Evolutionary conservation across 2,888 invertebrate genomes (phyloP).

Genomic region (Xanthia togata): DNA sequence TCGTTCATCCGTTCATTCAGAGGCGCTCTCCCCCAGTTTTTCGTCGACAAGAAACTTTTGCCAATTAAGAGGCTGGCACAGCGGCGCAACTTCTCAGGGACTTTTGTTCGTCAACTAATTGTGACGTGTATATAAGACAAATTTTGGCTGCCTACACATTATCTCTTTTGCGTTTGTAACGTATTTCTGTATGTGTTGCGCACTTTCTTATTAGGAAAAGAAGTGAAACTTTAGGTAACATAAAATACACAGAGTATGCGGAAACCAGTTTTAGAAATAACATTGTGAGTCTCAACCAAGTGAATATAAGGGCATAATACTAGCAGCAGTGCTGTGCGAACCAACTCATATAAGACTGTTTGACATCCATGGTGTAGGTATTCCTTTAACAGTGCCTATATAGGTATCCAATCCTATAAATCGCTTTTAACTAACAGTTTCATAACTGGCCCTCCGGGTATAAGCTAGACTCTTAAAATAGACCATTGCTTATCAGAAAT

Average conservation of each 20-base stretch:
- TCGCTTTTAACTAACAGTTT: background rate
- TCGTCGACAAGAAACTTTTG: conserved; percentile 77
- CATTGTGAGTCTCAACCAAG: conserved; percentile 13
- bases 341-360: background rate
- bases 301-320: conserved; percentile 4
- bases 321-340: background rate
- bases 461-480: background rate
- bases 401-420: background rate
- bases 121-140: conserved; percentile 74
- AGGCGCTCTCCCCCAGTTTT: conserved; percentile 74
- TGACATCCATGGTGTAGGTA: background rate
- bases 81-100: conserved; percentile 75
- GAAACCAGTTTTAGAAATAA: conserved; percentile 44
- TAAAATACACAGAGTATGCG: conserved; percentile 22
- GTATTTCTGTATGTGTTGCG: conserved; percentile 56
- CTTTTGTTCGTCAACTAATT: conserved; percentile 78
- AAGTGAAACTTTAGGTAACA: conserved; percentile 52
- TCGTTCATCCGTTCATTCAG: conserved; percentile 79
- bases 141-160: conserved; percentile 74
- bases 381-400: background rate
- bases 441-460: background rate
- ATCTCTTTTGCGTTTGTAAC: conserved; percentile 67
- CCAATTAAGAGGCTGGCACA: conserved; percentile 78
- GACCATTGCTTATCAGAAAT: background rate
- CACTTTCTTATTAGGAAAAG: conserved; percentile 51